These are phyloP conservation scores for Tragelaphus oryx DNA, from an alignment of 2,797 vertebrate genomes.

Conservation along the genomic window DNA sequence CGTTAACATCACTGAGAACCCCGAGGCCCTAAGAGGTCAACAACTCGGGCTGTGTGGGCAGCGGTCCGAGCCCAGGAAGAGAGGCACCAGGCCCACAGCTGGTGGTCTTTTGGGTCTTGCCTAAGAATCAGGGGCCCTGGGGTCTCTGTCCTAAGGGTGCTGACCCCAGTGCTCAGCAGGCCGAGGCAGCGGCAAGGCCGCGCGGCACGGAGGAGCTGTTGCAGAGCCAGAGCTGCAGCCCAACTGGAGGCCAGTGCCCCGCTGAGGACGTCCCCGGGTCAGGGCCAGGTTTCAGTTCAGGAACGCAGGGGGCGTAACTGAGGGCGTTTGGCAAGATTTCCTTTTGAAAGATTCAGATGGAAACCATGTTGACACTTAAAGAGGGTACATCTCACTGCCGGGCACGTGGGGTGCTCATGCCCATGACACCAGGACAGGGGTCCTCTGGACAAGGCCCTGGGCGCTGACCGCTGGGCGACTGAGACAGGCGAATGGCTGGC, in stretches of 20 bases:
- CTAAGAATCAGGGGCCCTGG: background rate
- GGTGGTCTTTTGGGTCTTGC: accelerated
- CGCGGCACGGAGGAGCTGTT: accelerated
- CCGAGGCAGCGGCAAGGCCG: accelerated
- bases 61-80: background rate
- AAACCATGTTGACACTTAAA: background rate
- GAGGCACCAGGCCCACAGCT: background rate
- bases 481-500: background rate
- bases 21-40: background rate
- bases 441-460: background rate
- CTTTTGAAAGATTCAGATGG: too few species aligned
- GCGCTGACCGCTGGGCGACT: accelerated
- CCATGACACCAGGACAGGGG: background rate
- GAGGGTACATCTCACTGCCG: accelerated
- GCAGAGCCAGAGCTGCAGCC: background rate
- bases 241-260: accelerated
- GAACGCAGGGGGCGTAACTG: accelerated
- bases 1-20: accelerated
- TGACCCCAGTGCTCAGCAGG: background rate
- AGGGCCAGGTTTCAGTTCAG: accelerated
- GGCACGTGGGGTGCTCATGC: accelerated
- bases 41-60: accelerated
- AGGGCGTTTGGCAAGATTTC: background rate
- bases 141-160: background rate
- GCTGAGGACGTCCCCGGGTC: accelerated